A percentile compares a stretch with the other conserved stretches of the same genome.
phyloP scores from a whole-genome alignment of 2,113 vertebrate species.

The Gambusia holbrooki region DNA sequence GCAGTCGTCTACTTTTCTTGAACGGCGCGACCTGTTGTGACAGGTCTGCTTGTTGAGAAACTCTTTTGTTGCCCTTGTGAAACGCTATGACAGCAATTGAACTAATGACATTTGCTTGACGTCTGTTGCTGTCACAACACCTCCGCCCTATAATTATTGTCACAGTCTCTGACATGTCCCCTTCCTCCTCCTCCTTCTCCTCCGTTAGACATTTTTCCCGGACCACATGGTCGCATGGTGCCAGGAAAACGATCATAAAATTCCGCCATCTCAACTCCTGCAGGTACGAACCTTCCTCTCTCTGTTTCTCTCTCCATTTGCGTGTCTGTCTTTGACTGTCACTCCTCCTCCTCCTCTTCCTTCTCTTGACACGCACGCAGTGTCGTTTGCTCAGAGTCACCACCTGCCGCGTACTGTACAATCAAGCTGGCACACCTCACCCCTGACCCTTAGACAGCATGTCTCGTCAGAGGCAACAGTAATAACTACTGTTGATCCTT shows the following conservation, averaged over 20 bases:
- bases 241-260: conserved; percentile 90
- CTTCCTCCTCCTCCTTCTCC: conserved; percentile 19
- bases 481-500: conserved; percentile 71
- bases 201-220: conserved; percentile 92
- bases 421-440: conserved; percentile 66
- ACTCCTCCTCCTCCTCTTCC: not conserved
- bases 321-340: conserved; percentile 2
- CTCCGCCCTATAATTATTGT: conserved; percentile 45
- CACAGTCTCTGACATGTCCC: conserved; percentile 43
- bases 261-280: conserved; percentile 91
- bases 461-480: conserved; percentile 64
- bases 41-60: conserved; percentile 4
- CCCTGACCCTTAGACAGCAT: conserved; percentile 70
- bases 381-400: conserved; percentile 56
- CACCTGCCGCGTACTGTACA: conserved; percentile 54
- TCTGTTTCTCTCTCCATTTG: not conserved
- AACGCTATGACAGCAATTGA: conserved; percentile 38
- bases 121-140: conserved; percentile 34
- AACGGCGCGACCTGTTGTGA: not conserved
- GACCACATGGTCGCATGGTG: conserved; percentile 98
- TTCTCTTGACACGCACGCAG: conserved; percentile 28
- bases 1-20: not conserved
- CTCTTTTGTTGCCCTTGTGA: conserved; percentile 8
- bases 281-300: conserved; percentile 83
- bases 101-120: conserved; percentile 41